These are phyloP conservation scores for Glaucopsyche alexis DNA, from an alignment of 2,888 invertebrate species.

Conservation along the genomic window DNA sequence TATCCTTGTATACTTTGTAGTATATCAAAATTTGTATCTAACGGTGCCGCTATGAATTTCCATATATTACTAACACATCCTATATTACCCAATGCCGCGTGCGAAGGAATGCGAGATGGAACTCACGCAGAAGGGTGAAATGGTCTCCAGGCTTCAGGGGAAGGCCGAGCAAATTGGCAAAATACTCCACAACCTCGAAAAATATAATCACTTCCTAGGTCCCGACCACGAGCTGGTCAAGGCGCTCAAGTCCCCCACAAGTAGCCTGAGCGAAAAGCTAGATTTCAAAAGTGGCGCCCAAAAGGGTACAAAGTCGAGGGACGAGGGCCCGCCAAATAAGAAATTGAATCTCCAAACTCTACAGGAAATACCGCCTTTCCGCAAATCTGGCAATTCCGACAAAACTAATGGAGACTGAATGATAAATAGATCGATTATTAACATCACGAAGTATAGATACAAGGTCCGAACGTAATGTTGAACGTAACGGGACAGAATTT, in stretches of 20 bases:
- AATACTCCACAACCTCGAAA: slow-evolving; percentile 94
- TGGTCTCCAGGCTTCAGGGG: slow-evolving; percentile 95
- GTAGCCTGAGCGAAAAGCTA: slow-evolving; percentile 63
- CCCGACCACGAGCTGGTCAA: slow-evolving; percentile 77
- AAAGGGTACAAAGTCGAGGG: slow-evolving; percentile 71
- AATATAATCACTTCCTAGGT: slow-evolving; percentile 87
- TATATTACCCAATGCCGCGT: slow-evolving; percentile 73
- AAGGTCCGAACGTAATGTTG: too few relatives aligned
- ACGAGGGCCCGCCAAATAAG: slow-evolving; percentile 80
- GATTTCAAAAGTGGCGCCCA: slow-evolving; percentile 60
- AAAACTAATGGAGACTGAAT: slow-evolving; percentile 48
- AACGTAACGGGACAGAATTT: too few relatives aligned
- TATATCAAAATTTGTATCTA: neutral
- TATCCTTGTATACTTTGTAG: neutral
- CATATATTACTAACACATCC: slow-evolving; percentile 56
- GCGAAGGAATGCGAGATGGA: slow-evolving; percentile 95
- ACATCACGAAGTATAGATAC: too few relatives aligned
- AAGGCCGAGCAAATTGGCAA: slow-evolving; percentile 97
- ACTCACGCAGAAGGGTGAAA: slow-evolving; percentile 96
- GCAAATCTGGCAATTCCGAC: slow-evolving; percentile 57
- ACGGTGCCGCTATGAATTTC: neutral
- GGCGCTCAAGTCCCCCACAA: slow-evolving; percentile 74
- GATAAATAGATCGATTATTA: neutral
- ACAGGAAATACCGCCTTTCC: slow-evolving; percentile 78
- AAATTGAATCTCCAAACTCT: slow-evolving; percentile 56